phyloP scores from a whole-genome alignment of 2,113 vertebrate genomes.

The Plecotus auritus region DNA sequence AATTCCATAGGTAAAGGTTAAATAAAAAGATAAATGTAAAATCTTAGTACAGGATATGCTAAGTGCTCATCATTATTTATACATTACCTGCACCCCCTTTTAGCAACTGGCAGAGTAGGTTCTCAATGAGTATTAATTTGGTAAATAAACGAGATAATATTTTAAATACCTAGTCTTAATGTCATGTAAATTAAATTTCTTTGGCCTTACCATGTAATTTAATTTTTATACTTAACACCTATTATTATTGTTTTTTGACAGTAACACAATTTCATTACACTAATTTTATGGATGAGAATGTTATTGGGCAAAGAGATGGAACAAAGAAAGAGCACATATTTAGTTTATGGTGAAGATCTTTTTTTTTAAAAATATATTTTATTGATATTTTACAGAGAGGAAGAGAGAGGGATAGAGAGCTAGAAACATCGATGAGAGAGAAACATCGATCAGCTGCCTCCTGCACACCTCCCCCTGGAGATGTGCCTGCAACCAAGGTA shows the following conservation, averaged over 20 bases:
- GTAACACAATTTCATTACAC: neutral
- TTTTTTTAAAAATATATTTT: no score
- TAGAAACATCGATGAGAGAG: no score
- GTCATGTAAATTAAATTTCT: slow-evolving; percentile 21
- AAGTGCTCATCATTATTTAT: neutral
- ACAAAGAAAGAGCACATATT: neutral
- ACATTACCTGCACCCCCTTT: neutral
- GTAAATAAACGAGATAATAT: slow-evolving; percentile 16
- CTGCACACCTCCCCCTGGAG: no score
- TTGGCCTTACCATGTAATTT: neutral
- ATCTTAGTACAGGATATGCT: neutral
- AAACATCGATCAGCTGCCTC: no score
- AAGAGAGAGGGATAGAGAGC: no score
- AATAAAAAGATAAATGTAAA: neutral
- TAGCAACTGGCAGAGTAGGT: neutral
- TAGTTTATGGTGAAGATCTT: neutral
- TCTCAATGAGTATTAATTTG: slow-evolving; percentile 8
- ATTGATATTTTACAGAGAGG: no score
- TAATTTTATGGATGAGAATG: slow-evolving; percentile 7
- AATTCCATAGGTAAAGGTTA: neutral
- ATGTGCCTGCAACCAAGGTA: no score
- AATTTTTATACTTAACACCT: neutral
- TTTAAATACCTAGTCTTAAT: slow-evolving; percentile 20
- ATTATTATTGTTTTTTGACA: neutral
- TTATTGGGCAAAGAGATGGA: neutral